phyloP scores from a whole-genome alignment of 1,140 invertebrate species.

The Sitodiplosis mosellana region DNA sequence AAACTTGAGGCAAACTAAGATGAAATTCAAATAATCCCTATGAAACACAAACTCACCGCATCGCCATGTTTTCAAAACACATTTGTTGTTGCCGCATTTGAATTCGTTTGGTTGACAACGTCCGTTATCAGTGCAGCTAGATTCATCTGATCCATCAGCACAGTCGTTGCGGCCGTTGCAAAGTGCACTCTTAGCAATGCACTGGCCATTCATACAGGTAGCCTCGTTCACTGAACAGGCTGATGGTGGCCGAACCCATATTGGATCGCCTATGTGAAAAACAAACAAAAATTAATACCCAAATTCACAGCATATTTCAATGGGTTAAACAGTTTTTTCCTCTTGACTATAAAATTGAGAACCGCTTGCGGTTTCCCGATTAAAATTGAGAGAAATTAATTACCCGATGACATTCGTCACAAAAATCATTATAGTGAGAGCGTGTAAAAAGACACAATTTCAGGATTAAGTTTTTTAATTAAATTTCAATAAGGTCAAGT shows the following conservation, averaged over 20 bases:
- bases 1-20: too few relatives aligned
- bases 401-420: neutral
- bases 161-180: conserved; percentile 73
- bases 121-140: conserved; percentile 60
- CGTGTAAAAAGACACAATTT: neutral
- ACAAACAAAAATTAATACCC: too few relatives aligned
- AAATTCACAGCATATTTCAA: too few relatives aligned
- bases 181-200: conserved; percentile 60
- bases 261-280: neutral
- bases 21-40: too few relatives aligned
- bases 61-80: conserved; percentile 79
- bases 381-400: too few relatives aligned
- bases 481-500: neutral
- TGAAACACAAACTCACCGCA: conserved; percentile 46
- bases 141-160: conserved; percentile 75
- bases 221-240: conserved; percentile 61
- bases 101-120: conserved; percentile 86
- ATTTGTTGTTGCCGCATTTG: conserved; percentile 69
- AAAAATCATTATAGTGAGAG: neutral
- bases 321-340: too few relatives aligned
- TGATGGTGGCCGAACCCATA: conserved; percentile 27
- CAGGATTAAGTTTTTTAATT: too few relatives aligned
- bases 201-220: conserved; percentile 79
- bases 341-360: too few relatives aligned
- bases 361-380: too few relatives aligned